phyloP scores from a whole-genome alignment of 2,113 vertebrate genomes.

The Oryctolagus cuniculus region mOryCun1.1 NC_091435.1:22650001-22650500 shows the following conservation, averaged over 20 bases:
- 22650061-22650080: not conserved
- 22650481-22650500: not conserved
- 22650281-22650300: not conserved
- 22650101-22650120: not conserved
- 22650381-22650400: not conserved
- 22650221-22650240: not conserved
- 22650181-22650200: not conserved
- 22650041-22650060: not conserved
- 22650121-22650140: not conserved
- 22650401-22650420: not conserved
- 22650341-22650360: not conserved
- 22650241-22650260: not conserved
- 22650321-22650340: not conserved
- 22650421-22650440: no score
- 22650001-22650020: not conserved
- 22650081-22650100: not conserved
- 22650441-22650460: not conserved
- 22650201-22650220: no score
- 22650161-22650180: not conserved
- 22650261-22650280: not conserved
- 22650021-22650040: conserved; percentile 47
- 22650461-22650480: not conserved
- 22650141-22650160: not conserved
- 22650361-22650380: not conserved
- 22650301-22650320: not conserved